Evolutionary conservation across 2,797 vertebrate species (phyloP).

Genomic region (Sebastolobus alascanus): DNA sequence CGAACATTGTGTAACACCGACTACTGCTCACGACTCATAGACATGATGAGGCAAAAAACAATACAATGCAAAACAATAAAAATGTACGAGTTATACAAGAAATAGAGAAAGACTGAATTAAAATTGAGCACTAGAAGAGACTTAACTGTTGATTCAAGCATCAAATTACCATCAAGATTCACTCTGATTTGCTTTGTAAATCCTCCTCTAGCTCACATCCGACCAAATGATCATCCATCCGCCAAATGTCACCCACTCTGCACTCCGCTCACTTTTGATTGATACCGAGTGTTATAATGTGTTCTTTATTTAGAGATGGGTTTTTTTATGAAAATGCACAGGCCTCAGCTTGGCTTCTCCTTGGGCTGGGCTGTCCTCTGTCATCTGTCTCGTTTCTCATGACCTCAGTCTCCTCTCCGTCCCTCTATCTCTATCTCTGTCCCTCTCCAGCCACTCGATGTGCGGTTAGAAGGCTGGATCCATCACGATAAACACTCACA

Average conservation of each 20-base stretch:
- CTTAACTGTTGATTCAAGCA: not conserved
- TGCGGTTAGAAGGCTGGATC: slow-evolving; percentile 75
- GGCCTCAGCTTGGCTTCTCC: slow-evolving; percentile 26
- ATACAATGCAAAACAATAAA: not conserved
- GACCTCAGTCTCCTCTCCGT: slow-evolving; percentile 65
- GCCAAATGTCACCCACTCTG: not conserved
- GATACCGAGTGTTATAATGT: slow-evolving; percentile 9
- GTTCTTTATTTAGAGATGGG: slow-evolving; percentile 41
- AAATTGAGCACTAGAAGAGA: not conserved
- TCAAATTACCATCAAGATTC: slow-evolving; percentile 9
- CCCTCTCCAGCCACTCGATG: slow-evolving; percentile 61
- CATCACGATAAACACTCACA: slow-evolving; percentile 82
- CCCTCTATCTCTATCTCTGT: slow-evolving; percentile 72
- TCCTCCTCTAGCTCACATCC: not conserved
- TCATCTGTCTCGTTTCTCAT: slow-evolving; percentile 80
- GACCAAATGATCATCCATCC: slow-evolving; percentile 11
- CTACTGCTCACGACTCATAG: too few relatives aligned
- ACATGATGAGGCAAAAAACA: not conserved
- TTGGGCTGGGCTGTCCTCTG: slow-evolving; percentile 62
- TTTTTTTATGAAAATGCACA: slow-evolving; percentile 34
- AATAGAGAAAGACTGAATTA: not conserved
- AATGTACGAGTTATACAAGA: not conserved
- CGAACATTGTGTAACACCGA: too few relatives aligned
- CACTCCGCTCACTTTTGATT: not conserved
- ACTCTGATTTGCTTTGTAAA: slow-evolving; percentile 6